Percentiles rank a stretch among this genome's conserved stretches.
Evolutionary conservation across 2,888 invertebrate species (phyloP).

Genomic region (Helicoverpa assulta): DNA sequence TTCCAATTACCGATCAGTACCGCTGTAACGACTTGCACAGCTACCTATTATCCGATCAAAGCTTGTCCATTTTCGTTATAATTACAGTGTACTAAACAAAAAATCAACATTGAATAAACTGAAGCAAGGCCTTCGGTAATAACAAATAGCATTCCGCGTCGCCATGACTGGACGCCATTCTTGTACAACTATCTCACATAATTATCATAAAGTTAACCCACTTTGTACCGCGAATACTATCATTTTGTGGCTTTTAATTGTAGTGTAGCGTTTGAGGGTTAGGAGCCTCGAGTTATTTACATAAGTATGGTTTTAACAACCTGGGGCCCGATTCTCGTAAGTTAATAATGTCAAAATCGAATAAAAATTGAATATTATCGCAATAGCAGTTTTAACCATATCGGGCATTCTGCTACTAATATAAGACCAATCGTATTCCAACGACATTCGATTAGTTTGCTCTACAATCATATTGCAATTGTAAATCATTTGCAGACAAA

Average conservation of each 20-base stretch:
- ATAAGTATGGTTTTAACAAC: constrained; percentile 1
- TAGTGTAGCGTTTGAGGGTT: constrained; percentile 17
- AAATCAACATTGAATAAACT: constrained; percentile 59
- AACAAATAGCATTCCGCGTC: constrained; percentile 61
- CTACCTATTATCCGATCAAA: constrained; percentile 32
- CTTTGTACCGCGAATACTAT: constrained; percentile 58
- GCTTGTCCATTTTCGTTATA: constrained; percentile 35
- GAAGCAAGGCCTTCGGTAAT: constrained; percentile 62
- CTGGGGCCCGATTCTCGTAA: too few relatives aligned
- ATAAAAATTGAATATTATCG: too few relatives aligned
- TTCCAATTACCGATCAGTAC: constrained; percentile 1
- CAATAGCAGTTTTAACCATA: too few relatives aligned
- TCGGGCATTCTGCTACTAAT: too few relatives aligned
- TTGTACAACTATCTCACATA: constrained; percentile 69
- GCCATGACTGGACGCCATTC: constrained; percentile 61
- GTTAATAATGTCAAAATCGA: too few relatives aligned
- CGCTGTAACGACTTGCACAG: constrained; percentile 10
- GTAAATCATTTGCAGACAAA: too few relatives aligned
- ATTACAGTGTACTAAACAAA: constrained; percentile 51
- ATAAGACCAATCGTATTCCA: too few relatives aligned
- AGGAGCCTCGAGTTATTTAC: constrained; percentile 17
- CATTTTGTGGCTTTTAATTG: constrained; percentile 56
- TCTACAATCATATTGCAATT: too few relatives aligned
- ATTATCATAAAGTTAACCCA: constrained; percentile 70
- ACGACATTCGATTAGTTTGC: too few relatives aligned